phyloP scores from a whole-genome alignment of 2,888 invertebrate species.

The Kryphioiulus occultus region DNA sequence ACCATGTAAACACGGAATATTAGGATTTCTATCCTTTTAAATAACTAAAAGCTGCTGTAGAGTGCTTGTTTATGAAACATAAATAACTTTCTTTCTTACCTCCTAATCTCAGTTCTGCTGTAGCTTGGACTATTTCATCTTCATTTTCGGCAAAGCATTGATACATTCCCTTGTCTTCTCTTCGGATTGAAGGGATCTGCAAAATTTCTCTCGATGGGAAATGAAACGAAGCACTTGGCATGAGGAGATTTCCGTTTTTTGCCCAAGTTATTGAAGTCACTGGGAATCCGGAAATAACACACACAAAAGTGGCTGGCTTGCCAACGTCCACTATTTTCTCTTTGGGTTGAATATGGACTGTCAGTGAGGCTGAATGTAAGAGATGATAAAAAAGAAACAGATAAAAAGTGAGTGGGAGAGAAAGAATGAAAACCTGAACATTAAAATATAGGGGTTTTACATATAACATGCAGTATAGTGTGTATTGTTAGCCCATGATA shows the following conservation, averaged over 20 bases:
- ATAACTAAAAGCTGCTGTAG: background rate
- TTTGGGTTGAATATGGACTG: conserved; percentile 52
- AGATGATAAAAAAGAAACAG: conserved; percentile 42
- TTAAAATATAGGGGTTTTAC: background rate
- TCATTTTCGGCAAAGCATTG: conserved; percentile 59
- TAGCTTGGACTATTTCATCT: conserved; percentile 53
- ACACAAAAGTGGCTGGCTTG: conserved; percentile 60
- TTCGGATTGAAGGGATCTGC: conserved; percentile 57
- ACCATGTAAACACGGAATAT: background rate
- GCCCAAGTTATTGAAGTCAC: conserved; percentile 91
- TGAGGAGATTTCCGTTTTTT: conserved; percentile 85
- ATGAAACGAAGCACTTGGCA: conserved; percentile 41
- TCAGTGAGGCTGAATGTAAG: conserved; percentile 49
- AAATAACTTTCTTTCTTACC: conserved; percentile 48
- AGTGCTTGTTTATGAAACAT: background rate
- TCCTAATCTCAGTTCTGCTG: conserved; percentile 53
- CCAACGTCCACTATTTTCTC: conserved; percentile 59
- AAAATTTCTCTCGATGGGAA: conserved; percentile 55
- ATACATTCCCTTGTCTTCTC: conserved; percentile 62
- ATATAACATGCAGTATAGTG: background rate
- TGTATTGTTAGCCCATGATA: background rate
- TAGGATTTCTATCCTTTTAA: background rate
- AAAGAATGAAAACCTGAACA: background rate
- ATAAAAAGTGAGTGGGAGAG: background rate
- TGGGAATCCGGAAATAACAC: conserved; percentile 69